Percentiles rank a stretch among this genome's conserved stretches.
phyloP scores from a whole-genome alignment of 2,113 vertebrate genomes.

The Craseonycteris thonglongyai region DNA sequence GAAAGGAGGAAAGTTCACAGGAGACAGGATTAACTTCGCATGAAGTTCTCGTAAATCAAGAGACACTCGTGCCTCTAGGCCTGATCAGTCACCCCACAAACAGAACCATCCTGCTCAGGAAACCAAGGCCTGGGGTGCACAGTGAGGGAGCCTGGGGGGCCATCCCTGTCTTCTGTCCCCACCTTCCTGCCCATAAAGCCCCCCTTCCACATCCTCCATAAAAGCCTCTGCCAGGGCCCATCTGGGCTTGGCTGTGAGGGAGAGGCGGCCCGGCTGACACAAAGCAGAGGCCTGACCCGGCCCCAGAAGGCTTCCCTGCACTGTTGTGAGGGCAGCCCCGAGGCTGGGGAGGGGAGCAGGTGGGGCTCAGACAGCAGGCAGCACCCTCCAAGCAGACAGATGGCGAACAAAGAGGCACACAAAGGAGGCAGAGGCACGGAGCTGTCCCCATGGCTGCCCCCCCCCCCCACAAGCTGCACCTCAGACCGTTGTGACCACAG shows the following conservation, averaged over 20 bases:
- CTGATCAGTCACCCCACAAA: not conserved
- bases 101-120: not conserved
- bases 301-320: constrained; percentile 76
- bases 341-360: constrained; percentile 59
- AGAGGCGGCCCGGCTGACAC: constrained; percentile 61
- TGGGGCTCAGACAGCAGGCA: constrained; percentile 72
- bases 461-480: not conserved
- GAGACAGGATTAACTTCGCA: not conserved
- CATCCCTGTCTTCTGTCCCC: constrained; percentile 8
- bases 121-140: not conserved
- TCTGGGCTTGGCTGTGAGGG: constrained; percentile 65
- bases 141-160: too few species aligned
- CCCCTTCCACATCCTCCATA: constrained; percentile 51
- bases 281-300: constrained; percentile 67
- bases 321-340: constrained; percentile 67
- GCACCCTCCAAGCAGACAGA: constrained; percentile 75
- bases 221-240: constrained; percentile 63
- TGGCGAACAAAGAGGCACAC: constrained; percentile 76
- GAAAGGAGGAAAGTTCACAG: not conserved
- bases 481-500: not conserved
- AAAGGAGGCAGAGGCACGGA: not conserved
- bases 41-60: not conserved
- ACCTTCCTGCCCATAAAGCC: constrained; percentile 50
- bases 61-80: not conserved
- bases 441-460: not conserved